Evolutionary conservation across 2,113 vertebrate species (phyloP), one percentile per base, ranked within the genome.

Genomic region (Thalassoma bifasciatum): DNA sequence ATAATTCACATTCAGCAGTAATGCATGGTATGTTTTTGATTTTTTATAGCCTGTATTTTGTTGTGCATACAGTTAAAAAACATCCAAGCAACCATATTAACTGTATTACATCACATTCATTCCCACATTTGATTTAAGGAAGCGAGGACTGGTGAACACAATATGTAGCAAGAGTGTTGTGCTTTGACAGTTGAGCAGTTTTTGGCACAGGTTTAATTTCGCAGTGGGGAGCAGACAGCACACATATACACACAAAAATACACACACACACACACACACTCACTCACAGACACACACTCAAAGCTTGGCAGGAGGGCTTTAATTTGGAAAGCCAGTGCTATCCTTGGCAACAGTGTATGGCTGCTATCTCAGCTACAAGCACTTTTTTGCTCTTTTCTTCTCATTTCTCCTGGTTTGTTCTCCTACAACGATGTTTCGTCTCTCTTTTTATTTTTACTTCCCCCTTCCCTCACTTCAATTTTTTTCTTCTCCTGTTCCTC

Each of bases 271-370:
- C 71, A 51, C 46, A 37, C 46, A 47, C 24, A 66, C 61, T 51
- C 19, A 40, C 38, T 21, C 40, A 68, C 40, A 36, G 53, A 36
- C 22, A 51, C 46, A 51, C 71, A 64, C 34, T 58, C 42, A 63
- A 53, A 84, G 82, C 40, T 62, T 67, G 67, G 66, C 68, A 71
- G 50, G 57, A 57, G 71, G 38, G 24, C 80, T 87, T 82, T 79
- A 60, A 88, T 79, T 88, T 70, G 64, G 62, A 83, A 59, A 64
- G 36, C 77, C 57, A 47, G 42, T 26, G 69, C 60, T 77, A 14
- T 71, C 36, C 52, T 75, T 75, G 70, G 66, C 74, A 82, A 19
- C 38, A 54, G 17, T 57, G 34, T 44, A n/a, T 40, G 19, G 23
- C 54, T 70, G 71, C 50, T 21, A 72, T 80, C 60, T 36, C 46